These are phyloP conservation scores for Erannis defoliaria DNA, from an alignment of 2,888 invertebrate genomes.

Conservation along the genomic window DNA sequence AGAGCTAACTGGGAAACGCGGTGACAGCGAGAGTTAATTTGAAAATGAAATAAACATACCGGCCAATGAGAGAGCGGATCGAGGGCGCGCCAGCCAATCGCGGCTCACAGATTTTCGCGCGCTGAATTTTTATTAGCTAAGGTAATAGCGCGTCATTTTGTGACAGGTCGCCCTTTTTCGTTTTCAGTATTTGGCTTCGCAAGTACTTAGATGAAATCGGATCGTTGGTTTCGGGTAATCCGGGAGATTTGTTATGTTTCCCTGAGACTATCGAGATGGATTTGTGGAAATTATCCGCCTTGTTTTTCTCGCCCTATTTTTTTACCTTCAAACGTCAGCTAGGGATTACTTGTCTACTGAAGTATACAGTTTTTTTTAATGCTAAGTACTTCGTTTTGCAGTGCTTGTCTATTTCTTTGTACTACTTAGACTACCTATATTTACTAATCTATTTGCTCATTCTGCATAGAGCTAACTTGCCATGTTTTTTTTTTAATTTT, in stretches of 20 bases:
- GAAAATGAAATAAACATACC: slow-evolving; percentile 84
- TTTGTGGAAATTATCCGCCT: slow-evolving; percentile 28
- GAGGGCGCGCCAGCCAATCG: slow-evolving; percentile 76
- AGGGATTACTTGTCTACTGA: too few relatives aligned
- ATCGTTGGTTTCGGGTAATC: slow-evolving; percentile 26
- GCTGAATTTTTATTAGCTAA: slow-evolving; percentile 85
- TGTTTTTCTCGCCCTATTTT: slow-evolving; percentile 20
- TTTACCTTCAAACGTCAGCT: slow-evolving; percentile 1
- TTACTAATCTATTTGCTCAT: too few relatives aligned
- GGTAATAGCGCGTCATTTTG: slow-evolving; percentile 85
- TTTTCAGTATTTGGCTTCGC: slow-evolving; percentile 50
- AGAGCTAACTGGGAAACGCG: slow-evolving; percentile 48
- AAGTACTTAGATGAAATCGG: slow-evolving; percentile 31
- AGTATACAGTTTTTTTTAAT: too few relatives aligned
- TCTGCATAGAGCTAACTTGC: too few relatives aligned
- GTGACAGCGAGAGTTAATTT: slow-evolving; percentile 85
- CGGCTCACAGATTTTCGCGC: slow-evolving; percentile 79
- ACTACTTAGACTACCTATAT: too few relatives aligned
- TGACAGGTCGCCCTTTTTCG: slow-evolving; percentile 75
- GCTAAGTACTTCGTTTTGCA: neutral
- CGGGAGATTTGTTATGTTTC: slow-evolving; percentile 24
- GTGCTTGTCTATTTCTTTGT: too few relatives aligned
- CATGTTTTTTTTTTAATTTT: too few relatives aligned
- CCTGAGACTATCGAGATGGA: slow-evolving; percentile 20
- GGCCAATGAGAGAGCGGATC: slow-evolving; percentile 74